Evolutionary conservation across 2,888 invertebrate species (phyloP).

Genomic region (Platynereis dumerilii): DNA sequence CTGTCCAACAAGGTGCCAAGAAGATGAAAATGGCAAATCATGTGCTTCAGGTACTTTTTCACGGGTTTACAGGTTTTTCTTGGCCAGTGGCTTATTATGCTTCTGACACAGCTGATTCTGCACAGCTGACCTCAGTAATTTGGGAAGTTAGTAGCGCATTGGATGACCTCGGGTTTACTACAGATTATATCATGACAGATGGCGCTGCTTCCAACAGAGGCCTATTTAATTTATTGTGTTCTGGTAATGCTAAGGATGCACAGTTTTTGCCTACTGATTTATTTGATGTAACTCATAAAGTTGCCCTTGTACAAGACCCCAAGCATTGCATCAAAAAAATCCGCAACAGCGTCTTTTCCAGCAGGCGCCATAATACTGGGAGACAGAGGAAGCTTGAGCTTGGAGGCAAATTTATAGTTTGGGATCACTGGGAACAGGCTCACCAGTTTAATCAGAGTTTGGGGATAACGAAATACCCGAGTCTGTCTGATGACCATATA

Average conservation of each 20-base stretch:
- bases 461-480: too few relatives aligned
- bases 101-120: background rate
- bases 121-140: background rate
- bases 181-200: constrained; percentile 3
- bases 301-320: background rate
- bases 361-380: too few relatives aligned
- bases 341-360: background rate
- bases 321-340: constrained; percentile 7
- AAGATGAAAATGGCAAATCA: constrained; percentile 2
- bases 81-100: background rate
- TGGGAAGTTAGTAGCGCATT: background rate
- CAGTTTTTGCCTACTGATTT: background rate
- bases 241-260: background rate
- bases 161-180: constrained; percentile 1
- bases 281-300: background rate
- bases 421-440: too few relatives aligned
- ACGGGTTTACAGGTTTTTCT: background rate
- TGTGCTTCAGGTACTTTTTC: constrained; percentile 1
- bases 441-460: too few relatives aligned
- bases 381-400: background rate
- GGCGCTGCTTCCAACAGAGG: constrained; percentile 1
- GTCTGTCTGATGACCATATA: too few relatives aligned
- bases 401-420: background rate
- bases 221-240: background rate
- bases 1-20: background rate